Base-by-base conservation (phyloP, 2,797 vertebrate genomes). In the Yasuhikotakia modesta region DNA sequence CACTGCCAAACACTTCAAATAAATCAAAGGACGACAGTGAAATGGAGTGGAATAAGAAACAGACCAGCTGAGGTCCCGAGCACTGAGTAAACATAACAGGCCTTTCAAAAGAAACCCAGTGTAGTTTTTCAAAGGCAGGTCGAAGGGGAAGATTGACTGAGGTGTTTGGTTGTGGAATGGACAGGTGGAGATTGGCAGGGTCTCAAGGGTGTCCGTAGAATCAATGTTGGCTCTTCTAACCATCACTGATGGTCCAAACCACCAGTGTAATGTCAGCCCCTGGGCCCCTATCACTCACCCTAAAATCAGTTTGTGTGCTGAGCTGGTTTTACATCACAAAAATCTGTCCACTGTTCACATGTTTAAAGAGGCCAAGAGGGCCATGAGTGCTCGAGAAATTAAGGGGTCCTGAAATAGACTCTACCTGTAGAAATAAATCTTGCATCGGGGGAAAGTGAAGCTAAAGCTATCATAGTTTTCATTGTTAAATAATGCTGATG, bases 201-300 rank as follows among this genome's bases (percentile, higher is more conserved):
- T 78, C 73, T 75, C 45, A 8, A 58, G 68, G 70, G 82, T 52
- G 43, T 76, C 27, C 17, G 57, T 19, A 74, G 70, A 75, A 84
- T 86, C 79, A 81, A 76, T 75, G 82, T 70, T 64, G 27, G 64
- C 53, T 64, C 71, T 79, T 76, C 61, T 79, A 73, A 80, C 75
- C 55, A 58, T 50, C 46, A 73, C 57, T 32, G 19, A 65, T 14
- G 53, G 71, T 50, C 63, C 48, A 35, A 68, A 65, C 60, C 48
- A 22, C 57, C 71, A 60, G 50, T n/a, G 4, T 32, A 64, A 78
- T 69, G 57, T 78, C 61, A n/a, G 61, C 78, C 73, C 35, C 81
- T 72, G 55, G 72, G 79, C 65, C 66, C 79, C 79, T 73, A 84
- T 82, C 74, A 79, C 60, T 81, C 73, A 77, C 64, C 50, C 60